phyloP scores from a whole-genome alignment of 2,113 vertebrate genomes.

The Nannospalax galili region DNA sequence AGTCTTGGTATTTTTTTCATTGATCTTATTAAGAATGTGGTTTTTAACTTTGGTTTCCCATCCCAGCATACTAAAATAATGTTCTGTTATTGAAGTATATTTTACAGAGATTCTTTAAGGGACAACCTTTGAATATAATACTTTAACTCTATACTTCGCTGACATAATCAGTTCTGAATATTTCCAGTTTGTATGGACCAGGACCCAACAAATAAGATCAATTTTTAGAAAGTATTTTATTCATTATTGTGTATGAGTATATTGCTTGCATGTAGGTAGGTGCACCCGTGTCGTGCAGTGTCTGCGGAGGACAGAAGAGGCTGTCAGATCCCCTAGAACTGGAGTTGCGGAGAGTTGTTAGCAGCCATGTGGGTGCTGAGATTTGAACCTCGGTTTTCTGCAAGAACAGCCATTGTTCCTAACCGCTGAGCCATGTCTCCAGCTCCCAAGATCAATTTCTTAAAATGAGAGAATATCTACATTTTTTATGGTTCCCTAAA shows the following conservation, averaged over 20 bases:
- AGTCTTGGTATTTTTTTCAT: background rate
- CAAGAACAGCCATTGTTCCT: no score
- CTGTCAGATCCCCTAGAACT: no score
- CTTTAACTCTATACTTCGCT: background rate
- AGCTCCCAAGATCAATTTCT: background rate
- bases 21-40: background rate
- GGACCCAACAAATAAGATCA: background rate
- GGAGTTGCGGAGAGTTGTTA: no score
- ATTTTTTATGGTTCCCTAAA: constrained; percentile 30
- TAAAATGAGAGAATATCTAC: background rate
- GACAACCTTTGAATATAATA: background rate
- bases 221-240: no score
- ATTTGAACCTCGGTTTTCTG: no score
- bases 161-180: background rate
- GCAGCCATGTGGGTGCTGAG: no score
- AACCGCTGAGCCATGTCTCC: no score
- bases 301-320: no score
- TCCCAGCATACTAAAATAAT: background rate
- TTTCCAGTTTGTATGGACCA: background rate
- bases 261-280: no score
- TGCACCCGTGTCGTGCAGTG: no score
- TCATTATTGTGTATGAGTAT: no score
- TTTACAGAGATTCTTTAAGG: background rate
- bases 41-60: constrained; percentile 12
- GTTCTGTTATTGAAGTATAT: background rate